Evolutionary conservation across 2,797 vertebrate genomes (phyloP).

Genomic region (Eospalax fontanierii): DNA sequence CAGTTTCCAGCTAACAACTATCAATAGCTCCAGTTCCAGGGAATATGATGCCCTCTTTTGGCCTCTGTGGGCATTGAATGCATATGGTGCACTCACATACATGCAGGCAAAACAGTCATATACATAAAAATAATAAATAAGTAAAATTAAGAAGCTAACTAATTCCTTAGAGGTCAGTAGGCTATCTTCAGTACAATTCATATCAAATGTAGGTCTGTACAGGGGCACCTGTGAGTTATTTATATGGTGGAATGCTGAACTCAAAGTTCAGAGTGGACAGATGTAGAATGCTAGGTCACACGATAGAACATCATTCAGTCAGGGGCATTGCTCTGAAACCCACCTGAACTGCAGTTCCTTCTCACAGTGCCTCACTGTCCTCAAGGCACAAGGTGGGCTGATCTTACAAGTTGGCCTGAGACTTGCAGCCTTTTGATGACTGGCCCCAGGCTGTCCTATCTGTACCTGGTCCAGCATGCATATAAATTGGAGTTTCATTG

Average conservation of each 20-base stretch:
- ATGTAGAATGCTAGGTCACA: not conserved
- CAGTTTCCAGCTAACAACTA: too few species aligned
- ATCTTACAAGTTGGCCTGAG: not conserved
- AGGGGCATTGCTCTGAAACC: not conserved
- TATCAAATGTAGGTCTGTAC: not conserved
- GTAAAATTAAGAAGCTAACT: not conserved
- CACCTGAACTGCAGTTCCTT: fast-evolving
- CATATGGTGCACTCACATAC: too few species aligned
- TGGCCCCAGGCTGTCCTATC: not conserved
- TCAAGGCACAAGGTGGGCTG: not conserved
- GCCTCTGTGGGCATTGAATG: too few species aligned
- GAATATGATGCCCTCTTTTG: too few species aligned
- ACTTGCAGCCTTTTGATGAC: not conserved
- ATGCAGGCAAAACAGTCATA: too few species aligned
- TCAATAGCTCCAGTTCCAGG: too few species aligned
- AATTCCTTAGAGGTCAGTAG: not conserved
- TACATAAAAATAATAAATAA: too few species aligned
- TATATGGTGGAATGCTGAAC: not conserved
- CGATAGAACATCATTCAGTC: fast-evolving
- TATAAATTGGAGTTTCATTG: not conserved
- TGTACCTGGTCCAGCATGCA: not conserved
- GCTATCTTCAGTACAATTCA: not conserved
- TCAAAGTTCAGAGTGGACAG: not conserved
- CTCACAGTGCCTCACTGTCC: not conserved
- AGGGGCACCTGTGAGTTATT: not conserved